phyloP scores from a whole-genome alignment of 2,888 invertebrate species.

The Conomelus anceps region DNA sequence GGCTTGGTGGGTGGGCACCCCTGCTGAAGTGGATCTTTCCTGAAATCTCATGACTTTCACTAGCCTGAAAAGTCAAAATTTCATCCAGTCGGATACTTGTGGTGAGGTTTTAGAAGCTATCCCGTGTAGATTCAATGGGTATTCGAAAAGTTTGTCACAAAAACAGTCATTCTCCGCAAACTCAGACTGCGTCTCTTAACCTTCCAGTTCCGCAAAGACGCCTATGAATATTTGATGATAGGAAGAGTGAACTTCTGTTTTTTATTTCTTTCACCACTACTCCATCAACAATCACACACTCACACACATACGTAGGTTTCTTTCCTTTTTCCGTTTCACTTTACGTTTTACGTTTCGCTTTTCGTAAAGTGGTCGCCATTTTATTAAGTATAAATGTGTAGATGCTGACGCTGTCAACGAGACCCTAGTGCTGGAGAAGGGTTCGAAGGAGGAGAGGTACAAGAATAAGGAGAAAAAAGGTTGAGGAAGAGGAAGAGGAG shows the following conservation, averaged over 20 bases:
- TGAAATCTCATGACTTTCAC: background rate
- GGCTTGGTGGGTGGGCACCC: too few relatives aligned
- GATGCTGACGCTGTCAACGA: too few relatives aligned
- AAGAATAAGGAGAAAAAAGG: background rate
- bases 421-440: too few relatives aligned
- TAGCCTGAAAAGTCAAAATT: background rate
- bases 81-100: background rate
- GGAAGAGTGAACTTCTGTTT: background rate
- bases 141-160: background rate
- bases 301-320: too few relatives aligned
- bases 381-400: too few relatives aligned
- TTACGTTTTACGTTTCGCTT: too few relatives aligned
- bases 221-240: background rate
- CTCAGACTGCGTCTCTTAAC: background rate
- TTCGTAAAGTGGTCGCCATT: too few relatives aligned
- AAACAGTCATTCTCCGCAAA: background rate
- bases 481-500: background rate
- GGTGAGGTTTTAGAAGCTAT: background rate
- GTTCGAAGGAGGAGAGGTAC: background rate
- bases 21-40: too few relatives aligned
- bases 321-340: too few relatives aligned
- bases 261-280: background rate
- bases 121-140: background rate
- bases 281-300: background rate
- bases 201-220: background rate